Evolutionary conservation across 1,140 invertebrate genomes (phyloP).

Genomic region (Chironomus striatipennis): DNA sequence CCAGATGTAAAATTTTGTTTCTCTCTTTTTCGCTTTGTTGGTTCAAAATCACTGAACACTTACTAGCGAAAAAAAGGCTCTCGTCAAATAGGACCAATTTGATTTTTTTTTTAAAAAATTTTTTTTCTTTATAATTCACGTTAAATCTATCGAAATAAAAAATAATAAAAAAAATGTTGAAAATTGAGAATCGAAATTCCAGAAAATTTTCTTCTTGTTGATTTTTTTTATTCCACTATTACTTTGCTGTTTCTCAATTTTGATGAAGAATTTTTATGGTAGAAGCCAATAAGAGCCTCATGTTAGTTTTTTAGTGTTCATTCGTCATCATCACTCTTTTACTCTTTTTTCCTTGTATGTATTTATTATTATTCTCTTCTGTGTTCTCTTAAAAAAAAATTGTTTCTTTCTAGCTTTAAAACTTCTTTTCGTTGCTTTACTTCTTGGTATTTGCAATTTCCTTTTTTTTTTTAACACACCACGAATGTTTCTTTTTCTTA

Average conservation of each 20-base stretch:
- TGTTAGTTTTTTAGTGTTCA: neutral
- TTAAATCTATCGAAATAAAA: neutral
- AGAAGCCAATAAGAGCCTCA: conserved; percentile 5
- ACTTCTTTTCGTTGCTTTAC: conserved; percentile 1
- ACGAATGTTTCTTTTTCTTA: neutral
- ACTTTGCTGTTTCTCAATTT: neutral
- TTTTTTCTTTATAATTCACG: neutral
- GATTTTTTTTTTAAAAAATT: neutral
- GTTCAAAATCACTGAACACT: neutral
- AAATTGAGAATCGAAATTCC: no score
- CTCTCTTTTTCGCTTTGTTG: neutral
- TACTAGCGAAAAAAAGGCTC: neutral
- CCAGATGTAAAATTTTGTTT: neutral
- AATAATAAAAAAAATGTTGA: no score
- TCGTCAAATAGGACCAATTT: conserved; percentile 1
- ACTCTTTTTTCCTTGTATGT: neutral
- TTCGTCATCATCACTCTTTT: conserved; percentile 1
- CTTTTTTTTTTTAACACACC: neutral
- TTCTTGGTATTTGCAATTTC: neutral
- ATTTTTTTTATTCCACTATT: neutral
- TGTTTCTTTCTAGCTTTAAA: neutral
- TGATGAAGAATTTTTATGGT: conserved; percentile 6
- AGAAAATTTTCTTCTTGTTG: neutral
- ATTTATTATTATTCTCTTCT: neutral
- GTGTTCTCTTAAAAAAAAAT: neutral